Evolutionary conservation across 2,888 invertebrate species (phyloP), one percentile per base, ranked within the genome.

Genomic region (Drosophila merina): DNA sequence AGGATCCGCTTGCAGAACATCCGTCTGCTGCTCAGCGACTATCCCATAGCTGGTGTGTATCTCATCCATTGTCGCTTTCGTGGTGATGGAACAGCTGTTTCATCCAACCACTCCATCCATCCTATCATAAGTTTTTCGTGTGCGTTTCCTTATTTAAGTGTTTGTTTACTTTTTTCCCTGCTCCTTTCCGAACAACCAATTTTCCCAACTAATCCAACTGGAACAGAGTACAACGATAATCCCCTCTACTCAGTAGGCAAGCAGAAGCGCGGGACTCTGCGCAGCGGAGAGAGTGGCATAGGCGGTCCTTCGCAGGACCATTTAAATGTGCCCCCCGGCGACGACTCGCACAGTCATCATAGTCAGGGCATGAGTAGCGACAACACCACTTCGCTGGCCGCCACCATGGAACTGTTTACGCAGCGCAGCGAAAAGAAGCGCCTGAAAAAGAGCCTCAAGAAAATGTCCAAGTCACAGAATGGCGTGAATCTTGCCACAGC

Each of bases 1-100:
- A 93, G 95, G 86, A 98, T 98, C 88, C 96, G 96, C 52, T 92
- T 98, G 25, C 96, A 97, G 84, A 97, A 98, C 89, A 97, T 98
- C 59, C 93, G 98, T 73, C 94, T 97, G 75, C 92, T 98, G 71
- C 96, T 97, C 33, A 95, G 95, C n/a, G 95, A 97, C 90, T 98
- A 97, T 92, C 98, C 98, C 8, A 95, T 97, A 86, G 96, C 97
- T 89, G 97, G 98, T 97, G 89, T 12, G 45, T 51, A 8, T 30
- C n/a, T 3, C 6, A 1, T 30, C 8, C 30, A 8, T 44, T 25
- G 25, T 44, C 9, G 14, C 20, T 4, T 25, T 56, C 8, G 33
- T 40, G 50, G 40, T 14, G n/a, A 14, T 28, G 14, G 6, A 28
- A 4, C 45, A 28, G 4, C 14, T 7, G 56, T 28, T 25, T 56